These are phyloP conservation scores for Heliconius ethilla DNA, from an alignment of 2,888 invertebrate genomes.

Conservation along the genomic window DNA sequence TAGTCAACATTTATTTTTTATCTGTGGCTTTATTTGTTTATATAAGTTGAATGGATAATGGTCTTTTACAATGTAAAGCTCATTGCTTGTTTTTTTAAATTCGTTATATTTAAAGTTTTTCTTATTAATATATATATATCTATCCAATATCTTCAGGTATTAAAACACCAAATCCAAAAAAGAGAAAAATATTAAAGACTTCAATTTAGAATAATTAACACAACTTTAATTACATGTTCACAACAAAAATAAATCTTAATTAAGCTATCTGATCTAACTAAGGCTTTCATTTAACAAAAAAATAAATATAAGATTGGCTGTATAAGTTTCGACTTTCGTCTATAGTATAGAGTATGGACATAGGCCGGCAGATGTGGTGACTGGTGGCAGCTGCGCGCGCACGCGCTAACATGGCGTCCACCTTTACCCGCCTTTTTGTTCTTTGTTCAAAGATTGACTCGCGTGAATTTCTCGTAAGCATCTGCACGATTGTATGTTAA, in stretches of 20 bases:
- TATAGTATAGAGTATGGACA: conserved; percentile 20
- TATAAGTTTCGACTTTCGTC: conserved; percentile 35
- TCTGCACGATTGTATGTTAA: conserved; percentile 39
- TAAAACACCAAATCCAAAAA: neutral
- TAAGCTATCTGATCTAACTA: conserved; percentile 15
- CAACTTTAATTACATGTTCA: neutral
- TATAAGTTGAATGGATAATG: neutral
- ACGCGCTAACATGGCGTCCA: conserved; percentile 48
- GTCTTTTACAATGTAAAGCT: neutral
- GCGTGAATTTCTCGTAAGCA: conserved; percentile 44
- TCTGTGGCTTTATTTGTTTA: neutral
- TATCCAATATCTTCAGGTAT: neutral
- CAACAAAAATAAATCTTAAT: neutral
- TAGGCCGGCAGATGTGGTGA: conserved; percentile 50
- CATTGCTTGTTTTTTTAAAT: neutral
- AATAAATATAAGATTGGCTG: conserved; percentile 35
- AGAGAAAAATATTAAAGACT: neutral
- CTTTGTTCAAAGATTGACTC: conserved; percentile 53
- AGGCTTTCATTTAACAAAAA: conserved; percentile 4
- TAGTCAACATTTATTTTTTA: conserved; percentile 4
- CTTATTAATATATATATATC: neutral
- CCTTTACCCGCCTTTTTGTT: conserved; percentile 52
- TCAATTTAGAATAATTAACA: neutral
- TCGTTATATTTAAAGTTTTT: neutral
- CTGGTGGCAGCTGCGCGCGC: conserved; percentile 54